Percentiles rank a stretch among this genome's conserved stretches.
Conservation (phyloP, 2,797 vertebrate genomes). For the Protosalanx chinensis region DNA sequence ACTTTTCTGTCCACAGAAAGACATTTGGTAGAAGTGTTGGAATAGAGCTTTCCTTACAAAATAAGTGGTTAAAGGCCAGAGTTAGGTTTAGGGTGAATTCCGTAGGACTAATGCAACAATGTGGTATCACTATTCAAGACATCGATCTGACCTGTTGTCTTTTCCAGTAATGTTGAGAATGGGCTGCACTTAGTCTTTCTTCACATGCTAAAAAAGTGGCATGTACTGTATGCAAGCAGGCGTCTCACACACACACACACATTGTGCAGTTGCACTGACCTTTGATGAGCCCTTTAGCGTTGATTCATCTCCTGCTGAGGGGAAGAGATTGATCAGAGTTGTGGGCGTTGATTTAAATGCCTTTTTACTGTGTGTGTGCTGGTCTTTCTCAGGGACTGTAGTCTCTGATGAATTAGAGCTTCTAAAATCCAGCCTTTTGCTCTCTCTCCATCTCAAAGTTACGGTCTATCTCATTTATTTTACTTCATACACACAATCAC, state of each 20-base stretch:
- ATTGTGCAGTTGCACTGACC: conserved; percentile 27
- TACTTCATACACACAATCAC: too few relatives aligned
- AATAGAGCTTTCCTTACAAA: too few relatives aligned
- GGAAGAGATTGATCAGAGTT: conserved; percentile 38
- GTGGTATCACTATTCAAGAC: too few relatives aligned
- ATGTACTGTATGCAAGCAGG: not conserved
- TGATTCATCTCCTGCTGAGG: conserved; percentile 42
- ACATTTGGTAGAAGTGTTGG: too few relatives aligned
- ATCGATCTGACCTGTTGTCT: too few relatives aligned
- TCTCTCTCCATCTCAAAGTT: not conserved
- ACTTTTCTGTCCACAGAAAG: too few relatives aligned
- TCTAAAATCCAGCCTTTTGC: not conserved
- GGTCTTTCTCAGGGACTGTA: conserved; percentile 44
- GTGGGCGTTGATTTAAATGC: conserved; percentile 49
- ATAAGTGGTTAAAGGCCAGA: too few relatives aligned
- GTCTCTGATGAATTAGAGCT: not conserved
- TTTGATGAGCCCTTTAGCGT: conserved; percentile 8
- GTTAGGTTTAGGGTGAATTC: too few relatives aligned
- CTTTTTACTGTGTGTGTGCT: conserved; percentile 48
- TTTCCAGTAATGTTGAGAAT: not conserved
- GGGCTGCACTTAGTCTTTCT: not conserved
- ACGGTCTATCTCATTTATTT: too few relatives aligned
- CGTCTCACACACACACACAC: conserved; percentile 8
- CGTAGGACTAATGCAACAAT: too few relatives aligned
- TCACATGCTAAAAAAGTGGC: not conserved